A percentile compares a stretch with the other conserved stretches of the same genome.
Conservation (phyloP, 2,888 invertebrate genomes). For the Nebria salina region DNA sequence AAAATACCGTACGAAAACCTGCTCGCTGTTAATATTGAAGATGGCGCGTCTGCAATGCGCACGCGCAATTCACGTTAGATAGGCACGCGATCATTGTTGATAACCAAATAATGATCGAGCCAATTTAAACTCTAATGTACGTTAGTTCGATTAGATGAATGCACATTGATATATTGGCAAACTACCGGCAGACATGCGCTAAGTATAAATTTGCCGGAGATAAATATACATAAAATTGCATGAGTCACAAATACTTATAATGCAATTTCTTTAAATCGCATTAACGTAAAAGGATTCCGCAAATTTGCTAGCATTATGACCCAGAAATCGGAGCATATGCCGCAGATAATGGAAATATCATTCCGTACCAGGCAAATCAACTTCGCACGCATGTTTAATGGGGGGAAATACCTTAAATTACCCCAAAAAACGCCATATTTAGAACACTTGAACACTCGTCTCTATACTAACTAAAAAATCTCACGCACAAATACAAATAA, state of each 20-base stretch:
- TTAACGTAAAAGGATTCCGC: background rate
- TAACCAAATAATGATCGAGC: background rate
- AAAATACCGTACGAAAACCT: constrained; percentile 1
- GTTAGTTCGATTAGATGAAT: no score
- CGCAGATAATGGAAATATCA: background rate
- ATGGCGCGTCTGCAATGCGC: background rate
- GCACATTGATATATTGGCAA: no score
- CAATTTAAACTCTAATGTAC: no score
- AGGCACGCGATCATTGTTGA: background rate
- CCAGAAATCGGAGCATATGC: background rate
- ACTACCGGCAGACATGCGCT: no score
- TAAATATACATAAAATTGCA: no score
- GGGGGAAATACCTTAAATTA: no score
- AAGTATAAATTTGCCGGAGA: no score
- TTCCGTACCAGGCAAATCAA: background rate
- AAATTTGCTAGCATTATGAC: background rate
- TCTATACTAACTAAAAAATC: no score
- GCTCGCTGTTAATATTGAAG: background rate
- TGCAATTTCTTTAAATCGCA: background rate
- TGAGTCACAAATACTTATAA: background rate
- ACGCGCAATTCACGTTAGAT: background rate
- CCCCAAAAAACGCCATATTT: no score
- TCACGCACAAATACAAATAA: no score
- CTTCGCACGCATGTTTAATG: background rate
- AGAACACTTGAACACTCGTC: no score